Evolutionary conservation across 2,797 vertebrate genomes (phyloP).

Genomic region (Enteromius radiatus): DNA sequence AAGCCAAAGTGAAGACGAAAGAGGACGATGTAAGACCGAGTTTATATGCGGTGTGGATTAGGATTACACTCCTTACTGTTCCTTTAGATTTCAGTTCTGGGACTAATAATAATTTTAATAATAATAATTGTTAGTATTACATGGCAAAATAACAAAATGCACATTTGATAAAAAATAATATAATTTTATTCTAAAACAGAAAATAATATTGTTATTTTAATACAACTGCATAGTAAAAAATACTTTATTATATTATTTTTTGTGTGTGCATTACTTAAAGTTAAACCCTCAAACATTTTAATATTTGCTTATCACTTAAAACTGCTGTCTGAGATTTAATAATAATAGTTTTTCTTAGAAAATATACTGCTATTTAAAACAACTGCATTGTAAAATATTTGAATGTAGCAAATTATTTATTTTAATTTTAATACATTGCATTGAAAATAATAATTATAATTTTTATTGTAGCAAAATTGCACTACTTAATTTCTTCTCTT

Average conservation of each 20-base stretch:
- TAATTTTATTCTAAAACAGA: neutral
- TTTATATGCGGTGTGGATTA: neutral
- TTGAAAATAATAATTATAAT: neutral
- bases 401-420: no score
- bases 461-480: neutral
- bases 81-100: neutral
- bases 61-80: no score
- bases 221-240: neutral
- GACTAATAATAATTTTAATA: no score
- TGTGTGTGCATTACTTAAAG: neutral
- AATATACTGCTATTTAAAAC: no score
- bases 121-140: neutral
- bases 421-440: no score
- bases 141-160: neutral
- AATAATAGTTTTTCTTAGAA: no score
- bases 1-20: conserved; percentile 87
- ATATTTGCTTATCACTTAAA: neutral
- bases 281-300: neutral
- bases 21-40: conserved; percentile 88
- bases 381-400: no score
- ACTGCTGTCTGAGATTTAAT: neutral
- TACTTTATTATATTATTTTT: neutral
- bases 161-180: neutral
- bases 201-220: neutral
- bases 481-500: no score